These are phyloP conservation scores for Pavo muticus DNA, from an alignment of 2,113 vertebrate genomes.

Conservation along the genomic window DNA sequence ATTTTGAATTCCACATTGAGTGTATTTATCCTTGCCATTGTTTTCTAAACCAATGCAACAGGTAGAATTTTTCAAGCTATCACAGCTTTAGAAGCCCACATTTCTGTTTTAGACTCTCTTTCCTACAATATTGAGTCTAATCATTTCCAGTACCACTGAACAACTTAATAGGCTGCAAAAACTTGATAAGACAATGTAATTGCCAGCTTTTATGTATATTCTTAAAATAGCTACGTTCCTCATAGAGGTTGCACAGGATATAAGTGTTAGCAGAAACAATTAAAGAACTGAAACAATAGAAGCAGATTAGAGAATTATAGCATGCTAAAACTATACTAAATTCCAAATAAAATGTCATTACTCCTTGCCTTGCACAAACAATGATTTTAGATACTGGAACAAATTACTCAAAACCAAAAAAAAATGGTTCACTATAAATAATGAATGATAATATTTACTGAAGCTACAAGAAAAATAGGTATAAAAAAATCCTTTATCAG, in stretches of 20 bases:
- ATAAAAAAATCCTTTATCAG: neutral
- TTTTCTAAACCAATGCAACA: neutral
- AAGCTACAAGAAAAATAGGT: neutral
- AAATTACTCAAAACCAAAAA: conserved; percentile 18
- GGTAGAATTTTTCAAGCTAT: neutral
- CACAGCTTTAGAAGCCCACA: neutral
- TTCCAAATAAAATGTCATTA: neutral
- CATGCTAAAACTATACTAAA: neutral
- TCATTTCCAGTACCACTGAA: conserved; percentile 67
- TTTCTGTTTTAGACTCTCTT: neutral
- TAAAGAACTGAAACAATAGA: conserved; percentile 68
- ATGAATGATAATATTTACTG: conserved; percentile 10
- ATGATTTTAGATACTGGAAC: conserved; percentile 15
- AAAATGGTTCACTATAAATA: neutral
- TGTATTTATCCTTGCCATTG: neutral
- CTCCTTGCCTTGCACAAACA: neutral
- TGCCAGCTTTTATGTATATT: conserved; percentile 71
- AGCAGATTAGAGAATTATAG: conserved; percentile 39
- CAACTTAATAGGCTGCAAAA: conserved; percentile 77
- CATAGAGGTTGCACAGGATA: conserved; percentile 48
- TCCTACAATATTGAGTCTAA: conserved; percentile 49
- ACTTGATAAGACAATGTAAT: conserved; percentile 80
- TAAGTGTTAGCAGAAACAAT: conserved; percentile 66
- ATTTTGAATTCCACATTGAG: neutral
- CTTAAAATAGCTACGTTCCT: conserved; percentile 63